phyloP scores from a whole-genome alignment of 2,888 invertebrate genomes.

The Abrostola tripartita region DNA sequence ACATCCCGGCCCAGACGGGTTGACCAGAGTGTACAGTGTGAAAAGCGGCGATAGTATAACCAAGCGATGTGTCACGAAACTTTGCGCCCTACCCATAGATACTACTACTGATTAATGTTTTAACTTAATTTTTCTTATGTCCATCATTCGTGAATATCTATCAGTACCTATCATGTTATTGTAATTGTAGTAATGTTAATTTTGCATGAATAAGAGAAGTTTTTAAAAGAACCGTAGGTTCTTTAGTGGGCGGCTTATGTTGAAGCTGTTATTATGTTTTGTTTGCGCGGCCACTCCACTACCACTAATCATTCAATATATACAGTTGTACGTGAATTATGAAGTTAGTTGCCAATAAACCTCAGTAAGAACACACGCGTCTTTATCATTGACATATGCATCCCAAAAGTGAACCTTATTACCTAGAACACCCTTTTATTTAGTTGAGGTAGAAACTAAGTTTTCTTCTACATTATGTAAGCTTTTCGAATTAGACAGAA shows the following conservation, averaged over 20 bases:
- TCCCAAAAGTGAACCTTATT: too few species aligned
- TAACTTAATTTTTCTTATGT: background rate
- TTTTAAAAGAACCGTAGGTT: background rate
- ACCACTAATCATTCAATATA: too few species aligned
- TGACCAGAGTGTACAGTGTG: background rate
- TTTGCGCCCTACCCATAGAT: conserved; percentile 2
- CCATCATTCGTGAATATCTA: background rate
- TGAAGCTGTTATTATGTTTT: background rate
- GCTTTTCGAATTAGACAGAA: too few species aligned
- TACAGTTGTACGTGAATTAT: too few species aligned
- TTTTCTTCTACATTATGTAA: too few species aligned
- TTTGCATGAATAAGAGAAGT: background rate
- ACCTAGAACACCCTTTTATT: too few species aligned
- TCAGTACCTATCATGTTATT: background rate
- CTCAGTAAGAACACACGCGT: too few species aligned
- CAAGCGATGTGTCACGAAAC: conserved; percentile 1
- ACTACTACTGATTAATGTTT: background rate
- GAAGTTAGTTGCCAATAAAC: too few species aligned
- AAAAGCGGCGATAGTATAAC: background rate
- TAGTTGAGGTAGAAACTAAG: too few species aligned
- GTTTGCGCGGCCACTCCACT: too few species aligned
- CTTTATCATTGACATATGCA: too few species aligned
- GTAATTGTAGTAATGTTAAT: background rate
- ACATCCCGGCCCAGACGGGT: background rate
- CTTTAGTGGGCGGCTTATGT: conserved; percentile 6